Evolutionary conservation across 2,888 invertebrate genomes (phyloP), one percentile per base, ranked within the genome.

Genomic region (Hypselothyrea guttata): DNA sequence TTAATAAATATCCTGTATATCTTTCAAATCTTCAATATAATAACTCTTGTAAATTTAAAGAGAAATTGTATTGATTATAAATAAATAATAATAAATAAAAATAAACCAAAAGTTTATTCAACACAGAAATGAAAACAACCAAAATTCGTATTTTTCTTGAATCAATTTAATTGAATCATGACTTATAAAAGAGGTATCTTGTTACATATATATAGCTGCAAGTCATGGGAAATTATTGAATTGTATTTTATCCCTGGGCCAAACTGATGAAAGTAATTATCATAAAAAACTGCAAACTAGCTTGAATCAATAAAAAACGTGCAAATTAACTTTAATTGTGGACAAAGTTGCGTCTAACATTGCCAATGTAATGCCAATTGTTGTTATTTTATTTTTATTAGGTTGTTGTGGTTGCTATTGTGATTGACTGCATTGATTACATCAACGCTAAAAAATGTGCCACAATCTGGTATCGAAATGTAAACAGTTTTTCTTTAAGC

Each of bases 281-380:
- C 9, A 13, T 47, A 45, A 41, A 44, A 31, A 35, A 11, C 7
- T 42, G 27, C 42, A 53, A 60, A 33, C 45, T 45, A 49, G 42
- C 28, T 52, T 54, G 45, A 46, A 65, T 71, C 65, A 70, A 75
- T 66, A 70, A 75, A 62, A 66, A 78, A 62, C 33, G 54, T 18
- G 46, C 41, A 46, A 75, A 73, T 75, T 73, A 70, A 41, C 54
- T 55, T 27, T 76, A 67, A 79, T 79, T 73, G 76, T 61, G 52
- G 30, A 60, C 49, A 22, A 37, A 48, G 63, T 73, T 63, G 46
- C 61, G 54, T 45, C 28, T 37, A 16, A 30, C 30, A 48, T 53
- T 41, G 57, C 9, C 52, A 46, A 55, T 67, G 27, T 57, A 48
- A 53, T 58, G 37, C 30, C 38, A 42, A 52, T 33, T 47, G 34